Evolutionary conservation across 2,888 invertebrate species (phyloP), one percentile per base, ranked within the genome.

Genomic region (Acrobasis repandana): DNA sequence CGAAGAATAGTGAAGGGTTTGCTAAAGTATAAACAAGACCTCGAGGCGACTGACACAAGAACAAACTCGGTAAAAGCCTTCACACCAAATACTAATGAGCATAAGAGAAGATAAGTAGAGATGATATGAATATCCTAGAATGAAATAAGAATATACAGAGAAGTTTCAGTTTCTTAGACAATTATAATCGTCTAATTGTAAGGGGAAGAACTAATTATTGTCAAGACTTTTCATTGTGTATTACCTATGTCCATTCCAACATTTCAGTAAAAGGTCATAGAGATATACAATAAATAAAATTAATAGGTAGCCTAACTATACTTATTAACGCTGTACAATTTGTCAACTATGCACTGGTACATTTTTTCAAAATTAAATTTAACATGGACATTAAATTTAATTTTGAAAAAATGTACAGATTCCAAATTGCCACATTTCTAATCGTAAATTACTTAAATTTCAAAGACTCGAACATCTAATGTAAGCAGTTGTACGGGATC

Each of bases 1-100:
- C n/a, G 79, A 80, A 9, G 76, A 79, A 63, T 79, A 71, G 54
- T 54, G 18, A 54, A 38, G 18, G 18, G 16, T 54, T 36, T 36
- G 2, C 8, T 4, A 1, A 20, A 18, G 18, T 11, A 28, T 28
- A 3, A 50, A 14, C 14, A 5, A 20, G 9, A 14, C 9, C 11
- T 52, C 11, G 51, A 51, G 51, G 34, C 36, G 36, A 36, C 52
- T 52, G 36, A 15, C 16, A 5, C 4, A 36, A 16, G 52, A 36
- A 52, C 52, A 52, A 52, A 52, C 52, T 16, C 52, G 11, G 20
- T 28, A 33, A 28, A 14, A 50, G 28, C 28, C 28, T 28, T 28
- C 28, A 28, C 28, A 28, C 28, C 28, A 28, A 28, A 28, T 28
- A 28, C 28, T 28, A 28, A 28, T 28, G 28, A 28, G 28, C 28